Evolutionary conservation across 2,797 vertebrate genomes (phyloP), one percentile per base, ranked within the genome.

Genomic region (Centropyge bicolor): DNA sequence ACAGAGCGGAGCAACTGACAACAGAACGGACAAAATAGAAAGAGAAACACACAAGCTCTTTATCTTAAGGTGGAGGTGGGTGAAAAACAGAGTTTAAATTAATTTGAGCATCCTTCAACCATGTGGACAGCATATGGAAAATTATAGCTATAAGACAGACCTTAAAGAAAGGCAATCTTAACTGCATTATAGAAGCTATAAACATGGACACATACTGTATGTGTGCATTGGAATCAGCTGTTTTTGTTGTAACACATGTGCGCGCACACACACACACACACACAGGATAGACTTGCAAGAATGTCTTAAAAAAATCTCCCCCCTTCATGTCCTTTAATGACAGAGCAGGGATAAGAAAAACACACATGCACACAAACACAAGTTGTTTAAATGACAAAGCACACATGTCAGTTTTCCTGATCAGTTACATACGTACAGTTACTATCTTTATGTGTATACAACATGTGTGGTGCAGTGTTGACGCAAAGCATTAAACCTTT

Each of bases 251-350:
- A 46, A 46, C 60, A 59, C n/a, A n/a, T n/a, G n/a, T n/a, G n/a
- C n/a, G n/a, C 64, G 52, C 22, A 40, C 36, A 66, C n/a, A 60
- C 36, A 71, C 49, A 45, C 67, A 78, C 60, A 67, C 56, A 6
- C 19, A 60, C 52, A n/a, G n/a, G 12, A 22, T 16, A 49, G 51
- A 61, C 51, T 35, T 36, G 24, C 40, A 43, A 70, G 46, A 67
- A 46, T 13, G 65, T 24, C 52, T 83, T 61, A 8, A 62, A 72
- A 36, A 70, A 80, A 73, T 78, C 73, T 79, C 71, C 82, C 61
- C 62, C 60, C 72, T 78, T 83, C 68, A 87, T 87, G 78, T 80
- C 41, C 69, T 73, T 74, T 86, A 87, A 92, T 82, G 36, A 89
- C 62, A 82, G 77, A 81, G 81, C 78, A 61, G 70, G 11, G 55